Percentiles rank a stretch among this genome's conserved stretches.
Conservation (phyloP, 2,888 invertebrate species). For the Falcaria lacertinaria region DNA sequence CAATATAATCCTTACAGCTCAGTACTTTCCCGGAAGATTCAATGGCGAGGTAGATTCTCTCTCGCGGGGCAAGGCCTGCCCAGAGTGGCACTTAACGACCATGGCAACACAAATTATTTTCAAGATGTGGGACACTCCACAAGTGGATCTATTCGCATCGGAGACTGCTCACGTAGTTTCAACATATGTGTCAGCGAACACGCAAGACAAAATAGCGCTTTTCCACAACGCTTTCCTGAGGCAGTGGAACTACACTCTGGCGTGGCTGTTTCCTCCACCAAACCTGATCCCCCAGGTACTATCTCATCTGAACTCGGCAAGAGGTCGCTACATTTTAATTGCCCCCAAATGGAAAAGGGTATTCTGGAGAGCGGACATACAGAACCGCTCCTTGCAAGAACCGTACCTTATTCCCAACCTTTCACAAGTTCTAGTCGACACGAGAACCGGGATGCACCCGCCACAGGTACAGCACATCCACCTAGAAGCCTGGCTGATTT, state of each 20-base stretch:
- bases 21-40: slow-evolving; percentile 20
- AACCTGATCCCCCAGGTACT: too few relatives aligned
- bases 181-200: slow-evolving; percentile 15
- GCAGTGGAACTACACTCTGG: slow-evolving; percentile 8
- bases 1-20: slow-evolving; percentile 10
- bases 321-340: slow-evolving; percentile 14
- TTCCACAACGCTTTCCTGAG: slow-evolving; percentile 19
- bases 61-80: slow-evolving; percentile 6
- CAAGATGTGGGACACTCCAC: slow-evolving; percentile 14
- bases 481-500: slow-evolving; percentile 28
- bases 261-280: too few relatives aligned
- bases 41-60: slow-evolving; percentile 17
- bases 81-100: slow-evolving; percentile 18
- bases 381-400: slow-evolving; percentile 3
- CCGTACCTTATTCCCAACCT: slow-evolving; percentile 5
- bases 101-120: slow-evolving; percentile 12
- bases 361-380: slow-evolving; percentile 13
- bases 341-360: slow-evolving; percentile 11
- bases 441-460: too few relatives aligned
- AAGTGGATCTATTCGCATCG: slow-evolving; percentile 21
- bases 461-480: slow-evolving; percentile 10
- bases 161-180: slow-evolving; percentile 13
- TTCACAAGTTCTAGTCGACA: slow-evolving; percentile 7
- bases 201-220: slow-evolving; percentile 13
- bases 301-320: slow-evolving; percentile 12